Evolutionary conservation across 2,888 invertebrate species (phyloP).

Genomic region (Glyphotaelius pellucidus): DNA sequence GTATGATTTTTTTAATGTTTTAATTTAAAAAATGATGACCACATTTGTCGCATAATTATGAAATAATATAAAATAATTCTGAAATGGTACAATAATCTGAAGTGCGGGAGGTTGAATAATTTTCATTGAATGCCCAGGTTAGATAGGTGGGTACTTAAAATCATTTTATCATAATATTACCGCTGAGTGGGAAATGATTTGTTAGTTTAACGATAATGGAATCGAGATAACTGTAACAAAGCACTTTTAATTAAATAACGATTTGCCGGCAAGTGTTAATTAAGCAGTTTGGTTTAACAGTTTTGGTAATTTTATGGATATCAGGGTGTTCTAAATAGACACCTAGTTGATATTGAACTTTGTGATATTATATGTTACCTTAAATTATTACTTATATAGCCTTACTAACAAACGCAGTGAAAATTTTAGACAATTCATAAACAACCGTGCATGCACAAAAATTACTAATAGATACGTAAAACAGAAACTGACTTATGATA

Average conservation of each 20-base stretch:
- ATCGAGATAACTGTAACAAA: not conserved
- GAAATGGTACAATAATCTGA: not conserved
- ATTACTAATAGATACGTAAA: too few relatives aligned
- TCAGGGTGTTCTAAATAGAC: not conserved
- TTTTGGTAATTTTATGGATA: not conserved
- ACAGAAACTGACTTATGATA: too few relatives aligned
- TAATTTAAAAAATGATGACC: too few relatives aligned
- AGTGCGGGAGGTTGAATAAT: not conserved
- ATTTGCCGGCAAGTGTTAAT: not conserved
- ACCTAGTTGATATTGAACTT: not conserved
- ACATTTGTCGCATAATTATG: not conserved
- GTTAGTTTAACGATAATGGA: not conserved
- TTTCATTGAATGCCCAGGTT: not conserved
- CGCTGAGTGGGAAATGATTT: not conserved
- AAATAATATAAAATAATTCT: not conserved
- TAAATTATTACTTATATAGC: not conserved
- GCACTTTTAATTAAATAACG: conserved; percentile 2
- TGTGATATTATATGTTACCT: not conserved
- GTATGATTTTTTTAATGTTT: too few relatives aligned
- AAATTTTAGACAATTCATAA: too few relatives aligned
- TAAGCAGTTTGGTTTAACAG: not conserved
- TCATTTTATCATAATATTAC: not conserved
- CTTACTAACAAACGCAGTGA: too few relatives aligned
- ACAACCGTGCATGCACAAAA: too few relatives aligned
- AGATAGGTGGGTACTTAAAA: not conserved